Evolutionary conservation across 2,113 vertebrate genomes (phyloP).

Genomic region (Cryptoleucopteryx plumbea): DNA sequence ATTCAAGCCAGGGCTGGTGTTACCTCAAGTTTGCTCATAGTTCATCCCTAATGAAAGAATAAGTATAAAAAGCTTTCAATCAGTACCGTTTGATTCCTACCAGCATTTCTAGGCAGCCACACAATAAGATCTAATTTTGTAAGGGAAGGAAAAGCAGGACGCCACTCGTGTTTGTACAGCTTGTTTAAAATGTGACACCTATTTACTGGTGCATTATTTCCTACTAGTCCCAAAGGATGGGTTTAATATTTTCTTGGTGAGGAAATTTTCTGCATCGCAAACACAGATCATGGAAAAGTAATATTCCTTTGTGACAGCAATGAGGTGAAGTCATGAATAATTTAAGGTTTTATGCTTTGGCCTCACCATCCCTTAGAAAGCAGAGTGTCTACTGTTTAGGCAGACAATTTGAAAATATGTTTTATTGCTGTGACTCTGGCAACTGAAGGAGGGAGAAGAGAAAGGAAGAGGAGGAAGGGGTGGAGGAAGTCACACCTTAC

Average conservation of each 20-base stretch:
- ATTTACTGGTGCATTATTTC: background rate
- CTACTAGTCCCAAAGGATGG: background rate
- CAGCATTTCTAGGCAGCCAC: background rate
- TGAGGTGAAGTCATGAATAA: conserved; percentile 38
- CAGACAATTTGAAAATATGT: background rate
- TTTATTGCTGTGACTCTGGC: background rate
- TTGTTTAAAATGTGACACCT: conserved; percentile 24
- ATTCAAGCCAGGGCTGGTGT: background rate
- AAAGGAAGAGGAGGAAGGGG: background rate
- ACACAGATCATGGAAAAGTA: conserved; percentile 23
- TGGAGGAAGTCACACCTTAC: background rate
- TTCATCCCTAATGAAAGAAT: background rate
- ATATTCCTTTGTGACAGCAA: conserved; percentile 38
- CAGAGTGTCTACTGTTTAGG: background rate
- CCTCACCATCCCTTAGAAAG: conserved; percentile 19
- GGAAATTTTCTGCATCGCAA: background rate
- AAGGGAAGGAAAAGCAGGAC: background rate
- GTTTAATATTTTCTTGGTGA: background rate
- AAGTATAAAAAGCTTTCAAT: background rate
- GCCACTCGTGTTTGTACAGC: background rate
- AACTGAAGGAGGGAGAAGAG: background rate
- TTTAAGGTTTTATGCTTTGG: conserved; percentile 23
- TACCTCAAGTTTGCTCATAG: background rate
- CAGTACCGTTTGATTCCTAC: background rate
- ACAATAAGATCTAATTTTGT: background rate